These are phyloP conservation scores for Gadus chalcogrammus DNA, from an alignment of 2,113 vertebrate genomes.

Conservation along the genomic window DNA sequence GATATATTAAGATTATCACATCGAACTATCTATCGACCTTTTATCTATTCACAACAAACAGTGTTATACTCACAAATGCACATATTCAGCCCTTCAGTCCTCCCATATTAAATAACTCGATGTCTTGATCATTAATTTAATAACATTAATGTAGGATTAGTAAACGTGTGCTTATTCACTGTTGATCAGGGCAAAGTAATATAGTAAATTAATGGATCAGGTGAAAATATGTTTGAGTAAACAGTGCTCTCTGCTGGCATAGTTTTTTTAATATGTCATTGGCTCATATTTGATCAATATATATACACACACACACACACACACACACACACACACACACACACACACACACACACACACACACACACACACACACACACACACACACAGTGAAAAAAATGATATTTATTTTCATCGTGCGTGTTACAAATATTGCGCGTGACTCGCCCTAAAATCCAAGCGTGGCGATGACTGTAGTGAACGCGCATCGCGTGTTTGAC, in stretches of 20 bases:
- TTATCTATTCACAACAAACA: too few species aligned
- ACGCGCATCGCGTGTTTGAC: conserved; percentile 71
- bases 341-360: background rate
- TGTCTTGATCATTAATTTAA: too few species aligned
- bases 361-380: conserved; percentile 3
- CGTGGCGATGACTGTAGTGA: conserved; percentile 63
- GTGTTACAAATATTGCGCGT: conserved; percentile 28
- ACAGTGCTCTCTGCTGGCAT: conserved; percentile 1
- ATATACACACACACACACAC: background rate
- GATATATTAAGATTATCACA: background rate
- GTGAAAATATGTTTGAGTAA: background rate
- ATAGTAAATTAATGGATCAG: too few species aligned
- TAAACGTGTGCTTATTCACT: too few species aligned
- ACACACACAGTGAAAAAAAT: background rate
- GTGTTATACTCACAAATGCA: too few species aligned
- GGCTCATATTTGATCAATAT: conserved; percentile 25
- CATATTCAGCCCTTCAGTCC: too few species aligned
- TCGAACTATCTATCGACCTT: too few species aligned
- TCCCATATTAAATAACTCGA: too few species aligned
- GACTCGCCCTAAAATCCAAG: conserved; percentile 58
- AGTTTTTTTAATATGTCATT: background rate
- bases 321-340: background rate
- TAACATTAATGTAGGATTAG: too few species aligned
- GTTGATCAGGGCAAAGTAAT: too few species aligned
- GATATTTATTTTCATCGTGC: too few species aligned